phyloP scores from a whole-genome alignment of 2,888 invertebrate species.

The Amorpha juglandis region DNA sequence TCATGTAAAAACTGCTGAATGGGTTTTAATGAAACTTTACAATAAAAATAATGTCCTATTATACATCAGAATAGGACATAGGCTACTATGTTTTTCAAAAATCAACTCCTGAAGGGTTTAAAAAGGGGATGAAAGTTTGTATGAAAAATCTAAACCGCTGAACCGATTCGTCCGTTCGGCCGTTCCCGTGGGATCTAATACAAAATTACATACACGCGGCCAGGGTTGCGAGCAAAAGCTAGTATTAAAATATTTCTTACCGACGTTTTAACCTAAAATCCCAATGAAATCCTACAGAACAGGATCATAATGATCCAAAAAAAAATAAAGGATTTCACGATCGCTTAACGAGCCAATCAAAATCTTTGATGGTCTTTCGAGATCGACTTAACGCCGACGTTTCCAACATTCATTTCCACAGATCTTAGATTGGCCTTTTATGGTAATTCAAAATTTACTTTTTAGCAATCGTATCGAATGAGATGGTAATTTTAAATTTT shows the following conservation, averaged over 20 bases:
- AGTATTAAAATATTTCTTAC: neutral
- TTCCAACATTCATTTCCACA: neutral
- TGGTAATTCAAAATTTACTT: neutral
- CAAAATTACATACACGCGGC: no score
- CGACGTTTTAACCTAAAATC: constrained; percentile 1
- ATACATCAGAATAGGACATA: no score
- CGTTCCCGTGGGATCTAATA: no score
- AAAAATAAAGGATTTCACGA: constrained; percentile 15
- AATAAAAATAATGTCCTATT: no score
- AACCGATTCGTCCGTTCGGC: no score
- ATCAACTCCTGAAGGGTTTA: no score
- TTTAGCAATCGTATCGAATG: neutral
- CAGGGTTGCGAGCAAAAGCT: neutral
- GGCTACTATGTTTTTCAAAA: no score
- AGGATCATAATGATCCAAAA: constrained; percentile 15
- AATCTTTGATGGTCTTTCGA: constrained; percentile 15
- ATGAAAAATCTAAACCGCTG: no score
- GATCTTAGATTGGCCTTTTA: constrained; percentile 1
- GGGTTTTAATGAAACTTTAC: no score
- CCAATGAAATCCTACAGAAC: neutral
- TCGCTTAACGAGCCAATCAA: constrained; percentile 24
- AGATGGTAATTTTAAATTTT: neutral
- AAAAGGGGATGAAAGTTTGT: no score
- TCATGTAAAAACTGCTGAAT: no score
- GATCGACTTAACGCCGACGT: neutral